phyloP scores from a whole-genome alignment of 2,113 vertebrate species.

The Dasypus novemcinctus region DNA sequence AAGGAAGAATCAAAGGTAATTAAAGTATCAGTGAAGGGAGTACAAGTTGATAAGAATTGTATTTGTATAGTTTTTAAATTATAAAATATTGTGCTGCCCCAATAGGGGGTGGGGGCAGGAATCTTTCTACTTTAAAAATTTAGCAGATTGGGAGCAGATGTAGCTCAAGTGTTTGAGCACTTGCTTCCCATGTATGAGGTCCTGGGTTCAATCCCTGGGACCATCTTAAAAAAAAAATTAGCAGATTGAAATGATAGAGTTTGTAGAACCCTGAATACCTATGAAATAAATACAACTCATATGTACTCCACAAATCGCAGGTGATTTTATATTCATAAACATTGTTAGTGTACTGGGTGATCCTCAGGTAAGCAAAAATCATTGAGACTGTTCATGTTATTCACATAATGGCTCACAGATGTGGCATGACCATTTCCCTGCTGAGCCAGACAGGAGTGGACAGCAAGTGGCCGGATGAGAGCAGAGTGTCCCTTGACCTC shows the following conservation, averaged over 20 bases:
- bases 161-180: no score
- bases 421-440: neutral
- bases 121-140: neutral
- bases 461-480: neutral
- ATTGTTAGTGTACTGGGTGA: neutral
- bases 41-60: neutral
- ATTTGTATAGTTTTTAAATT: constrained; percentile 47
- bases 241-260: constrained; percentile 5
- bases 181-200: no score
- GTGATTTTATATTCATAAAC: neutral
- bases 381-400: neutral
- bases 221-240: neutral
- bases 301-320: neutral
- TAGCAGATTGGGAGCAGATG: no score
- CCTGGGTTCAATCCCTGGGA: no score
- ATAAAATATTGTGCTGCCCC: neutral
- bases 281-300: neutral
- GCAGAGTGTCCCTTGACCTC: neutral
- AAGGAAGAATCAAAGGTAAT: constrained; percentile 48
- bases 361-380: constrained; percentile 10
- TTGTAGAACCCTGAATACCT: neutral
- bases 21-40: constrained; percentile 28
- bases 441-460: neutral
- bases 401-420: neutral
- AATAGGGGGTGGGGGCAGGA: neutral